These are phyloP conservation scores for Pyxicephalus adspersus DNA, from an alignment of 2,113 vertebrate species.

Conservation along the genomic window DNA sequence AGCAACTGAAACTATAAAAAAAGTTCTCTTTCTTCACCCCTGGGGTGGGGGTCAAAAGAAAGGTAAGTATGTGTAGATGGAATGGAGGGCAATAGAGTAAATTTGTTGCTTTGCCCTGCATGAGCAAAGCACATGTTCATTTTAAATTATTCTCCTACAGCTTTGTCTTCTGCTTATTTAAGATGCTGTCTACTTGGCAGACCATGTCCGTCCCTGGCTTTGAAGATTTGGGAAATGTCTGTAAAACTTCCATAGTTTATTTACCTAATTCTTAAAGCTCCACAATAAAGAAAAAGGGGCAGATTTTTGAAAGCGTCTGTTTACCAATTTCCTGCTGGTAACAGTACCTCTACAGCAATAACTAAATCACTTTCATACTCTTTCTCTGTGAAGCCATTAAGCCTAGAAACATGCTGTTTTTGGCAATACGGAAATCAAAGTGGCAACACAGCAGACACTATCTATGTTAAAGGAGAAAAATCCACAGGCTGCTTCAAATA, in stretches of 20 bases:
- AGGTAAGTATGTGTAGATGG: no score
- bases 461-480: constrained; percentile 85
- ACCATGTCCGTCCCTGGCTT: background rate
- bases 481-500: constrained; percentile 87
- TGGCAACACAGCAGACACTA: constrained; percentile 74
- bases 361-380: constrained; percentile 80
- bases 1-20: no score
- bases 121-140: no score
- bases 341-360: constrained; percentile 73
- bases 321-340: constrained; percentile 73
- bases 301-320: constrained; percentile 68
- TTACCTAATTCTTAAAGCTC: constrained; percentile 42
- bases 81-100: no score
- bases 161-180: no score
- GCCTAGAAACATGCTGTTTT: constrained; percentile 83
- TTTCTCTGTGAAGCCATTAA: constrained; percentile 85
- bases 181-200: background rate
- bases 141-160: no score
- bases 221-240: background rate
- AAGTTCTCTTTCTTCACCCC: no score
- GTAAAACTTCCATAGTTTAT: constrained; percentile 25
- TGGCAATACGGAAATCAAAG: constrained; percentile 85
- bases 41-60: no score
- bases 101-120: no score
- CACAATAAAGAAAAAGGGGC: constrained; percentile 55